These are phyloP conservation scores for Aethina tumida DNA, from an alignment of 1,140 invertebrate species.

Conservation along the genomic window DNA sequence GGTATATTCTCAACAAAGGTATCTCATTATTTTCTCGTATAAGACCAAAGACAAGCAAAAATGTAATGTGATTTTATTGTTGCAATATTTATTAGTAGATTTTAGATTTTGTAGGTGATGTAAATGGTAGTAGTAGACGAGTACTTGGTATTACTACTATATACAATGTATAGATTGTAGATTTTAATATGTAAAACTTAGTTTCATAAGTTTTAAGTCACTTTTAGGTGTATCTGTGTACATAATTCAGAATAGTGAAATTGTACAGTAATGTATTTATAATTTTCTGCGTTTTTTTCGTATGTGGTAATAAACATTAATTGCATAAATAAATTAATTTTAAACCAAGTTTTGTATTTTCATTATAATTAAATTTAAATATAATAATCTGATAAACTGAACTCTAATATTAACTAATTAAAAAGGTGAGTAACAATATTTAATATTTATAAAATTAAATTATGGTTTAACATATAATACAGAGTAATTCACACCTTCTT, in stretches of 20 bases:
- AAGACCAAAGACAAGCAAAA: conserved; percentile 25
- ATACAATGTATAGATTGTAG: conserved; percentile 24
- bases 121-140: conserved; percentile 4
- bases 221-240: conserved; percentile 13
- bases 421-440: too few relatives aligned
- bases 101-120: conserved; percentile 11
- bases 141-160: conserved; percentile 11
- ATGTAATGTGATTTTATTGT: conserved; percentile 26
- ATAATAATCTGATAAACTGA: too few relatives aligned
- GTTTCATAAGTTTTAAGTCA: conserved; percentile 20
- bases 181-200: conserved; percentile 23
- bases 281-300: too few relatives aligned
- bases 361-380: too few relatives aligned
- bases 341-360: too few relatives aligned
- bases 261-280: conserved; percentile 11
- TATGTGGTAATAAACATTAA: too few relatives aligned
- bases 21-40: conserved; percentile 5
- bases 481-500: too few relatives aligned
- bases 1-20: conserved; percentile 1
- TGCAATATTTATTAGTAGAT: conserved; percentile 26
- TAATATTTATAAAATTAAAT: too few relatives aligned
- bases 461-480: too few relatives aligned
- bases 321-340: too few relatives aligned
- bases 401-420: too few relatives aligned
- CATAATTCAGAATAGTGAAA: conserved; percentile 8